Evolutionary conservation across 2,113 vertebrate species (phyloP).

Genomic region (Lonchura striata): DNA sequence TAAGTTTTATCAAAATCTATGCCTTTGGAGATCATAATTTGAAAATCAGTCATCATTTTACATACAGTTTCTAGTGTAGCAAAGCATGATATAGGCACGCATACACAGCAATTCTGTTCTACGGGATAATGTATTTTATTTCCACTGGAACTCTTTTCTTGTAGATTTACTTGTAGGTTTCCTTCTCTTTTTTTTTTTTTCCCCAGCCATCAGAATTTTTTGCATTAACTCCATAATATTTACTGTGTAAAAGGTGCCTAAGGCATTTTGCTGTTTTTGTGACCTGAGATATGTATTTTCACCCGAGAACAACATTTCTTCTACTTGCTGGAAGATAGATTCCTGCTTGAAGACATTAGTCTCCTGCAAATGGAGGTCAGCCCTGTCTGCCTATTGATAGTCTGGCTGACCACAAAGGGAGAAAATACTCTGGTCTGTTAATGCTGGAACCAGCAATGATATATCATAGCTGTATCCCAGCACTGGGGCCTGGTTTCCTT

Average conservation of each 20-base stretch:
- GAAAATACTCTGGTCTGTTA: background rate
- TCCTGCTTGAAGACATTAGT: background rate
- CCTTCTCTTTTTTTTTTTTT: background rate
- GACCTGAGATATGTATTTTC: background rate
- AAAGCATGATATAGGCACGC: fast-evolving
- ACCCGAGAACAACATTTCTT: background rate
- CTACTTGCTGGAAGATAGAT: background rate
- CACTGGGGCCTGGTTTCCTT: background rate
- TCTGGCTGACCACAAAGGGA: background rate
- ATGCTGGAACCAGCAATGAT: background rate
- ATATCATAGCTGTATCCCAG: background rate
- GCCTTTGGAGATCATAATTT: background rate
- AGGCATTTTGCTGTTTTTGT: background rate
- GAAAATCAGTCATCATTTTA: background rate
- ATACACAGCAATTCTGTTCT: background rate
- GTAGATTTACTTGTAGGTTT: background rate
- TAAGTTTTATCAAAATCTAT: background rate
- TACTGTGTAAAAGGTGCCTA: background rate
- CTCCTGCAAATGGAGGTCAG: background rate
- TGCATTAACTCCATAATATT: background rate
- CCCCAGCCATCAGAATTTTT: background rate
- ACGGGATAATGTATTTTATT: background rate
- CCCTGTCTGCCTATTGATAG: background rate
- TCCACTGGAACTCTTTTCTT: background rate
- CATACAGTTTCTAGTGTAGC: background rate